Evolutionary conservation across 2,797 vertebrate species (phyloP), one percentile per base, ranked within the genome.

Genomic region (Discoglossus pictus): DNA sequence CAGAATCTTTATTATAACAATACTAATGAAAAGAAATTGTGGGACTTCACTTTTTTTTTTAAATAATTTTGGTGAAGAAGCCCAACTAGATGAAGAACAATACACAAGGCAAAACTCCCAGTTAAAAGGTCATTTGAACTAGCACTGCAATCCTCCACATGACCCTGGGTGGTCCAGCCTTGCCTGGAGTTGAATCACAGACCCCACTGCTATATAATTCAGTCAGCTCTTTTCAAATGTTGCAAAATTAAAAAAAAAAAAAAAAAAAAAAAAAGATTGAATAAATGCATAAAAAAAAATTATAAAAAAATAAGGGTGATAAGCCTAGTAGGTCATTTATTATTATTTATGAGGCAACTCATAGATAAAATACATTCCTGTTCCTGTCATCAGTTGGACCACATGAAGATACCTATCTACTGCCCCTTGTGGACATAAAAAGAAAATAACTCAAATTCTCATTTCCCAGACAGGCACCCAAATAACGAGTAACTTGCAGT

Each of bases 121-220:
- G 8, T 31, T 8, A 4, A 8, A 31, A 31, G 27, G 27, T 31
- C 8, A 31, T 4, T 31, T 4, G 4, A 31, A 31, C 27, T 31
- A 31, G 27, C 27, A 4, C 4, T 31, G 27, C 27, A 4, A 21
- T 50, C 18, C 47, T 24, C 12, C 31, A 24, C 39, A 10, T 36
- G 34, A 42, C 21, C 35, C 58, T 69, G 58, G 58, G 65, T 68
- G 65, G 65, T 68, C 65, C 40, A 7, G 7, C 6, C 27, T 27
- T 13, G 35, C 60, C 47, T 25, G 38, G 15, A 12, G 23, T 20
- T 20, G 25, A 35, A 43, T 24, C 36, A 46, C 31, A 24, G 25
- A 9, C 7, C 42, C 58, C 27, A 12, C 6, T 23, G 23, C 47
- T 60, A 6, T 15, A 38, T 17, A 8, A 10, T 10, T n/a, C 36